Evolutionary conservation across 2,888 invertebrate species (phyloP).

Genomic region (Arrhopalites spinosus): DNA sequence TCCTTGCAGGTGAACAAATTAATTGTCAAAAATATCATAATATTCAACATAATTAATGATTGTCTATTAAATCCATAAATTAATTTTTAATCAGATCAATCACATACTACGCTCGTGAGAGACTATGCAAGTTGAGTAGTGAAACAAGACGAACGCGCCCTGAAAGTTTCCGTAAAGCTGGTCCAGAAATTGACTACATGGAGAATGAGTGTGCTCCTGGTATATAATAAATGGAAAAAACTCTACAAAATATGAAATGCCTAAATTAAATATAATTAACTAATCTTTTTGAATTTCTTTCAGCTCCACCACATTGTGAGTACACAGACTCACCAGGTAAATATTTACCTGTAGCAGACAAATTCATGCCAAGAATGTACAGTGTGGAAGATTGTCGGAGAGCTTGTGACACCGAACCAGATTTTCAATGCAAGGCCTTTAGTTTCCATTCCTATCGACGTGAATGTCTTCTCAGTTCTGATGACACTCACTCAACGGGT

Average conservation of each 20-base stretch:
- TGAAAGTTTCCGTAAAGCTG: conserved; percentile 60
- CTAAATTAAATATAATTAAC: background rate
- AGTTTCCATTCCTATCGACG: conserved; percentile 58
- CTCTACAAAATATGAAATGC: background rate
- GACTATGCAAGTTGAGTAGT: conserved; percentile 61
- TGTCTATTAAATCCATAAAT: background rate
- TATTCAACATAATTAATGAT: background rate
- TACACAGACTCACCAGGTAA: conserved; percentile 60
- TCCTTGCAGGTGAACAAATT: conserved; percentile 60
- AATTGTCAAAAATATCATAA: background rate
- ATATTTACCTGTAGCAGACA: conserved; percentile 60
- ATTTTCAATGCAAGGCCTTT: conserved; percentile 60
- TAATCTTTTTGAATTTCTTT: background rate
- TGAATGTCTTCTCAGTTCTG: conserved; percentile 76
- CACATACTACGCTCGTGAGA: conserved; percentile 61
- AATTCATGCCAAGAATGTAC: conserved; percentile 58
- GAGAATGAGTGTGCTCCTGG: conserved; percentile 65
- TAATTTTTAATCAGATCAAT: conserved; percentile 60
- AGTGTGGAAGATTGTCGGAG: conserved; percentile 60
- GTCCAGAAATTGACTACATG: conserved; percentile 62
- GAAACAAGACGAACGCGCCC: conserved; percentile 63
- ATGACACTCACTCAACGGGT: conserved; percentile 79
- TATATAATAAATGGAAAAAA: conserved; percentile 54
- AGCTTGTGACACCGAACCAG: conserved; percentile 60
- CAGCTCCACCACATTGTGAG: conserved; percentile 61